Evolutionary conservation across 1,140 invertebrate species (phyloP), one percentile per base, ranked within the genome.

Genomic region (Pararge aegeria): DNA sequence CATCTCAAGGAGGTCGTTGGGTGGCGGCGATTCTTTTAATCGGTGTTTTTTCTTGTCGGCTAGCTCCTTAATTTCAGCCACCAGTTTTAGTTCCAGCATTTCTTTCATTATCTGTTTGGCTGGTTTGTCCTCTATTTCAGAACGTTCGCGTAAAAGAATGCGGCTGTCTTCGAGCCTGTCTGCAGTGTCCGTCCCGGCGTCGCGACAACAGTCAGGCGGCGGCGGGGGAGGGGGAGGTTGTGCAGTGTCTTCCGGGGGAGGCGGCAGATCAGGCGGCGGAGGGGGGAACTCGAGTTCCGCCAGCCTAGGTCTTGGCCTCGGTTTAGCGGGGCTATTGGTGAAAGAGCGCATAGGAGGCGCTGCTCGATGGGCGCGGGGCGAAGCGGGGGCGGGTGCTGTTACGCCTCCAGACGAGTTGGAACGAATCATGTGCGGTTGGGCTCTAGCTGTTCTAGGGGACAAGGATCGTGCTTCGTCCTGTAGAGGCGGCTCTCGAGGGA

Each of bases 231-330:
- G 91, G 13, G 89, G 90, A 1, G 88, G 90, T 58, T 83, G 72
- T 71, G 76, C 61, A 78, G 89, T 19, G 54, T 95, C 94, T 61
- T 93, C 92, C 0, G 94, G 93, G 0, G 94, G 94, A 20, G 94
- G 95, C 0, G 94, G 94, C n/a, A 95, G 81, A 77, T 95, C 93
- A 0, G 93, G 91, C 0, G 96, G 96, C 0, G 96, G 95, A 5
- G 96, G 96, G 2, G 95, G 95, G 87, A 97, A 97, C 75, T 97
- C 96, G 2, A 97, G 83, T 82, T 97, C 95, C 4, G 95, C 95
- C 34, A 95, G 80, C 9, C 91, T 92, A 12, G 93, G 92, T 67
- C 94, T 91, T 29, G 93, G 78, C 80, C 94, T 91, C 30, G 93
- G 78, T 80, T 90, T 73, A 62, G 77, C 80, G 15, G 90, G 92